Conservation (phyloP, 2,888 invertebrate species). For the Amphipyra berbera region DNA sequence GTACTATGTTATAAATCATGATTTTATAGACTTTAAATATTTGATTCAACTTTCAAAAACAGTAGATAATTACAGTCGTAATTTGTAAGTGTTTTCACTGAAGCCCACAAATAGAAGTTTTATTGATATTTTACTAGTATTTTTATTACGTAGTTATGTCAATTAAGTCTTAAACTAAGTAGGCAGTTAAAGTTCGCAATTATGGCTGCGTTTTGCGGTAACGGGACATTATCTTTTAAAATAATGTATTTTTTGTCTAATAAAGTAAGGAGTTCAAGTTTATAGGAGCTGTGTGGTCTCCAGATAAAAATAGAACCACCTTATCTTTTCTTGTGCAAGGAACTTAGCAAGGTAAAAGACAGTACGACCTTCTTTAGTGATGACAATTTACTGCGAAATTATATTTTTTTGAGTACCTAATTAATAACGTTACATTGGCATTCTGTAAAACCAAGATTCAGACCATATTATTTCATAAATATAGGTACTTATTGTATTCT, state of each 20-base stretch:
- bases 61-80: conserved; percentile 4
- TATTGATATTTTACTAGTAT: conserved; percentile 51
- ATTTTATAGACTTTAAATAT: background rate
- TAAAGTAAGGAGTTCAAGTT: conserved; percentile 25
- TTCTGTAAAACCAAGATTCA: too few species aligned
- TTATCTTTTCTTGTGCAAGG: background rate
- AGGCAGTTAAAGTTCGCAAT: conserved; percentile 41
- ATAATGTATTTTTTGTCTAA: conserved; percentile 30
- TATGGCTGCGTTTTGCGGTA: conserved; percentile 23
- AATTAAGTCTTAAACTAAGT: conserved; percentile 45
- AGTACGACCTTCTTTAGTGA: too few species aligned
- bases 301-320: background rate
- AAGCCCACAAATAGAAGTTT: conserved; percentile 47
- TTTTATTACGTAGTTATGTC: conserved; percentile 47
- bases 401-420: too few species aligned
- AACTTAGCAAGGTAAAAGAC: background rate
- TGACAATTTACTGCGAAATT: too few species aligned
- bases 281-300: conserved; percentile 14
- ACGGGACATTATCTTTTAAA: conserved; percentile 17
- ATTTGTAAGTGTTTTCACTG: conserved; percentile 34
- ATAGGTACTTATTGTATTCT: too few species aligned
- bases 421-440: too few species aligned
- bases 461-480: too few species aligned
- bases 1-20: too few species aligned
- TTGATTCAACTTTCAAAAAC: background rate